Base-by-base conservation (phyloP, 1,140 invertebrate species). In the Bombus haemorrhoidalis region DNA sequence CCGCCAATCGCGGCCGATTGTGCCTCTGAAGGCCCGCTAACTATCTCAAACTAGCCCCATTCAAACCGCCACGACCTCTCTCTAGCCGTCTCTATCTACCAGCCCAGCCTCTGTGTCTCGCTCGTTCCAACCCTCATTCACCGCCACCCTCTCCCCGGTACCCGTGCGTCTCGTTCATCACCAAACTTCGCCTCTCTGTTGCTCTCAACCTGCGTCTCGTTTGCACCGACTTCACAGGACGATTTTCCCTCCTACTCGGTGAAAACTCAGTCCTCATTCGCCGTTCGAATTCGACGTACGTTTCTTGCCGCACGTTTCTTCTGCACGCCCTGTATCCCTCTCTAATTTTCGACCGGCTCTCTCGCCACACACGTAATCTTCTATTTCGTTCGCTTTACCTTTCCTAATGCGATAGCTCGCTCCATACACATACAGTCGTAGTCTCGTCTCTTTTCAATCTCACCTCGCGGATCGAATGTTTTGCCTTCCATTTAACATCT, bases 11-110 rank as follows among this genome's bases (percentile, higher is more conserved):
- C 91, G 91, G 91, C 88, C 94, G 93, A 95, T 95, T 95, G 94
- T 95, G 92, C 91, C 93, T 93, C 93, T 95, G 94, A 95, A 95
- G 94, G 93, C 94, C 93, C 93, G 92, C 93, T 95, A 94, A 95
- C 94, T 95, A 95, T 94, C 94, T 94, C 94, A 95, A 95, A 95
- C 94, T 95, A 95, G 94, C 94, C 92, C 94, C 92, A 95, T 95
- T 95, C 94, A 95, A 94, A 90, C 93, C 91, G 89, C 86, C 88
- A 86, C 88, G 89, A 91, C 91, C 92, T 89, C 91, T 87, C 90
- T 87, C 89, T 90, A 88, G 88, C 86, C 81, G 64, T 87, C 77
- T 90, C 84, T 85, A 85, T 85, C 84, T n/a, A 18, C 84, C 71
- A 81, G 22, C 84, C 5, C 25, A 39, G 39, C 25, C 69, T 68